Evolutionary conservation across 1,140 invertebrate species (phyloP).

Genomic region (Euura saliciscinereae): DNA sequence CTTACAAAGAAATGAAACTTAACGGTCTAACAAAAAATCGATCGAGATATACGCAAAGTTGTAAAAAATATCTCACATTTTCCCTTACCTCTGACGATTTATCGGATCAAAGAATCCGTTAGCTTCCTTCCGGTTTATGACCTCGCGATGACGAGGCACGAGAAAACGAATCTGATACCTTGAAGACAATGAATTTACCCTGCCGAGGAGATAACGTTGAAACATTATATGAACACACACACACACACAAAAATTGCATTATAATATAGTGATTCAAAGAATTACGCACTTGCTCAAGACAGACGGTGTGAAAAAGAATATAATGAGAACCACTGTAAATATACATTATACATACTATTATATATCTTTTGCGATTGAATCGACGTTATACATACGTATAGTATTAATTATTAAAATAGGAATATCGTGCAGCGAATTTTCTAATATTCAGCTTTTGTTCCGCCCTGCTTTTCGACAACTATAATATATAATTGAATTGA

Average conservation of each 20-base stretch:
- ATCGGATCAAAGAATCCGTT: too few relatives aligned
- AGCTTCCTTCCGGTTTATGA: too few relatives aligned
- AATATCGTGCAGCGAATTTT: not conserved
- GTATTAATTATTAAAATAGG: not conserved
- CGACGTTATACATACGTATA: not conserved
- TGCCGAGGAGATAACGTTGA: too few relatives aligned
- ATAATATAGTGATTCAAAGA: not conserved
- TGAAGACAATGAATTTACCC: too few relatives aligned
- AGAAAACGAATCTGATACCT: too few relatives aligned
- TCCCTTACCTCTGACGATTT: too few relatives aligned
- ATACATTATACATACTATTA: not conserved
- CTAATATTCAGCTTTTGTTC: not conserved
- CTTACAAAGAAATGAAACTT: too few relatives aligned
- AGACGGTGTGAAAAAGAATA: not conserved
- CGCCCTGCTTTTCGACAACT: not conserved
- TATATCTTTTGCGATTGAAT: slow-evolving; percentile 6
- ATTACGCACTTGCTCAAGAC: slow-evolving; percentile 3
- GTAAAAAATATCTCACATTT: too few relatives aligned
- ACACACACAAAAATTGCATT: not conserved
- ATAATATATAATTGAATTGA: not conserved
- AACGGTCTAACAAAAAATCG: too few relatives aligned
- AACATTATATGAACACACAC: not conserved
- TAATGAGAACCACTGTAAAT: not conserved
- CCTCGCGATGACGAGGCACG: too few relatives aligned
- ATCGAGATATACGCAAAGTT: too few relatives aligned